phyloP scores from a whole-genome alignment of 1,140 invertebrate genomes.

The Drosophila truncata region DNA sequence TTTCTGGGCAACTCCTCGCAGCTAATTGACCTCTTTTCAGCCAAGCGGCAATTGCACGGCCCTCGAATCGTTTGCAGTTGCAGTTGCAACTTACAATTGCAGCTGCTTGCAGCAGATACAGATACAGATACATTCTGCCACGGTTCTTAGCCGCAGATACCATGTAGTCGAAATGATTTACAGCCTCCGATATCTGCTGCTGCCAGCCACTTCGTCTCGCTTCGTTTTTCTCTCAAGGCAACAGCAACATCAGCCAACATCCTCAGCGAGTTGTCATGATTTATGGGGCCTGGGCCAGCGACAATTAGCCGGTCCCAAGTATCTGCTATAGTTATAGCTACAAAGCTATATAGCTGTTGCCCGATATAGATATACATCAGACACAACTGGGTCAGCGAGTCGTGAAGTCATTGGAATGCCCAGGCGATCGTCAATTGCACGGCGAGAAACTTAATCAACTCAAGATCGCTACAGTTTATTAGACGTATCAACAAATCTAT shows the following conservation, averaged over 20 bases:
- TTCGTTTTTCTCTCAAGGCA: conserved; percentile 66
- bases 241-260: conserved; percentile 43
- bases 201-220: conserved; percentile 16
- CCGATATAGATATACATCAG: conserved; percentile 69
- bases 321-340: conserved; percentile 35
- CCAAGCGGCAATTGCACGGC: conserved; percentile 80
- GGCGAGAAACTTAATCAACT: background rate
- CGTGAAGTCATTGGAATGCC: conserved; percentile 42
- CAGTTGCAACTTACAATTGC: conserved; percentile 21
- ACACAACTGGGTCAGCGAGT: conserved; percentile 74
- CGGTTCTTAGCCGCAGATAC: conserved; percentile 68
- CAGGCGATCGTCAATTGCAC: conserved; percentile 45
- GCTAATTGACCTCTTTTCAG: conserved; percentile 82
- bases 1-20: conserved; percentile 45
- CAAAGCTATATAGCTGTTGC: conserved; percentile 51
- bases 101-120: conserved; percentile 42
- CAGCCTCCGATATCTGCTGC: conserved; percentile 52
- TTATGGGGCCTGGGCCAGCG: conserved; percentile 65
- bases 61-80: conserved; percentile 55
- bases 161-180: conserved; percentile 74
- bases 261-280: conserved; percentile 76
- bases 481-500: too few species aligned
- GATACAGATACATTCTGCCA: conserved; percentile 49
- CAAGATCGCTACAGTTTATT: background rate
- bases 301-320: conserved; percentile 74